phyloP scores from a whole-genome alignment of 2,113 vertebrate genomes.

The Budorcas taxicolor region DNA sequence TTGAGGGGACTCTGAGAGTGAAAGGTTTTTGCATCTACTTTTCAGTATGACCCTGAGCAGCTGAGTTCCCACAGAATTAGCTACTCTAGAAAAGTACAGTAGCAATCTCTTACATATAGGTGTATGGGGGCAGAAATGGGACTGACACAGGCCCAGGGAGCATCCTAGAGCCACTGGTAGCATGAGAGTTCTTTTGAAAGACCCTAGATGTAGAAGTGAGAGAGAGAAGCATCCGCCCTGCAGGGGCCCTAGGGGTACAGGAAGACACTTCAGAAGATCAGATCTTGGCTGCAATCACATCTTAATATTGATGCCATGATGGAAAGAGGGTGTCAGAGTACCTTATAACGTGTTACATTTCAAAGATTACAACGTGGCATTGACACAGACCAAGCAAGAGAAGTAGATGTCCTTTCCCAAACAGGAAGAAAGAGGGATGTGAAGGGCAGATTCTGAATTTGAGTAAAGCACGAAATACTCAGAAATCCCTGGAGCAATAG shows the following conservation, averaged over 20 bases:
- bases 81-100: neutral
- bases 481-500: neutral
- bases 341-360: neutral
- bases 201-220: neutral
- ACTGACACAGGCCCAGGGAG: neutral
- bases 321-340: neutral
- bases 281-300: neutral
- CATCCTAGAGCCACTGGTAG: neutral
- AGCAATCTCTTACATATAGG: neutral
- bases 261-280: neutral
- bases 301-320: neutral
- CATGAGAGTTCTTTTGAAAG: neutral
- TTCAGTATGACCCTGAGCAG: neutral
- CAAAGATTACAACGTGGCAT: neutral
- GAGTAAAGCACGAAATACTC: neutral
- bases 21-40: neutral
- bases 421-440: neutral
- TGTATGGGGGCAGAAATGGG: neutral
- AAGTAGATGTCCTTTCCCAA: neutral
- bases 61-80: neutral
- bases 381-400: neutral
- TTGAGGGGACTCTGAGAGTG: neutral
- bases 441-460: neutral
- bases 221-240: neutral
- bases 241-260: neutral